Conservation (phyloP, 2,888 invertebrate genomes). For the Polydrusus tereticollis region DNA sequence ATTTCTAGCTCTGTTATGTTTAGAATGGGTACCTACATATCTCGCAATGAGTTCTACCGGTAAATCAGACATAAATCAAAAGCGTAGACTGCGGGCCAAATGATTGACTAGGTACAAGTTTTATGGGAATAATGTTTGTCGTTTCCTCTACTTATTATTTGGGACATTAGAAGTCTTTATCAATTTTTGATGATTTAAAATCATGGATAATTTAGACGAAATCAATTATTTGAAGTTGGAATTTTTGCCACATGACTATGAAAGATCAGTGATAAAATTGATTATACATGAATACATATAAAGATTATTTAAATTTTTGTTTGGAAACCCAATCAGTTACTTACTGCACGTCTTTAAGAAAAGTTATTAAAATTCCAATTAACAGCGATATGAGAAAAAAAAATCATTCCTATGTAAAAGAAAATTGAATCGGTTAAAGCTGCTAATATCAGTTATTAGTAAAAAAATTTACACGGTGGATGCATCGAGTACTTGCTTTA, state of each 20-base stretch:
- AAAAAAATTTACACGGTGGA: not conserved
- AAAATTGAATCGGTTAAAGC: not conserved
- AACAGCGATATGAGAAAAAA: not conserved
- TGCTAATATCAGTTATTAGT: not conserved
- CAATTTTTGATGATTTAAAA: no score
- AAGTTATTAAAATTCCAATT: slow-evolving; percentile 3
- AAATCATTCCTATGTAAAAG: not conserved
- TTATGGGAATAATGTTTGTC: no score
- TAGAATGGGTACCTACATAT: slow-evolving; percentile 8
- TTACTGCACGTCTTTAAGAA: not conserved
- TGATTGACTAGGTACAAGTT: no score
- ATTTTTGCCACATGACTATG: no score
- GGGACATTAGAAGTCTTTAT: no score
- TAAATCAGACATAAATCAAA: slow-evolving; percentile 53
- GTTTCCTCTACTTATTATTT: no score
- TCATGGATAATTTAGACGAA: no score
- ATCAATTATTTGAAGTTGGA: no score
- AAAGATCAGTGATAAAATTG: no score
- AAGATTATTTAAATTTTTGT: no score
- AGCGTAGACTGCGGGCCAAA: slow-evolving; percentile 32
- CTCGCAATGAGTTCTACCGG: slow-evolving; percentile 50
- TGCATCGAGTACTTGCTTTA: not conserved
- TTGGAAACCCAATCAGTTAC: not conserved
- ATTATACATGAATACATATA: no score
- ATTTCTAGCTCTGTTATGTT: slow-evolving; percentile 25